Percentiles rank a stretch among this genome's conserved stretches.
Evolutionary conservation across 1,140 invertebrate genomes (phyloP).

Genomic region (Eupeodes corollae): DNA sequence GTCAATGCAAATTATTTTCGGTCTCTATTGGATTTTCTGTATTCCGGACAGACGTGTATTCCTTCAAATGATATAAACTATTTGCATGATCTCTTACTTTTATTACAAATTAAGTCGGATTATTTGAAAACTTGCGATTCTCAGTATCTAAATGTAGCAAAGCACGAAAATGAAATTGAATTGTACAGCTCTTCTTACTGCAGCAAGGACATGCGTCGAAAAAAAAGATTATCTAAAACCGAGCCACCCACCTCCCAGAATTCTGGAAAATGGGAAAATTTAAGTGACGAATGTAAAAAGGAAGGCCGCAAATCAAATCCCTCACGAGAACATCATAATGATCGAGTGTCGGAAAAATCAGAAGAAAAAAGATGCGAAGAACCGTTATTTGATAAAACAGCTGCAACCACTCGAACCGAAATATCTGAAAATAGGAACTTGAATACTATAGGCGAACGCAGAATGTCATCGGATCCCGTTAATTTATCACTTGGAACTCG

Average conservation of each 20-base stretch:
- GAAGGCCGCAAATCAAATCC: too few relatives aligned
- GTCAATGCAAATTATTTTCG: slow-evolving; percentile 62
- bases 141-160: slow-evolving; percentile 19
- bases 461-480: slow-evolving; percentile 51
- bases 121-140: slow-evolving; percentile 44
- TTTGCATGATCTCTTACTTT: slow-evolving; percentile 65
- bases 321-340: too few relatives aligned
- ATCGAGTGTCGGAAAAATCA: slow-evolving; percentile 27
- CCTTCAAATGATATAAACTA: slow-evolving; percentile 69
- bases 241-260: not conserved
- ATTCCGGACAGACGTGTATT: slow-evolving; percentile 71
- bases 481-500: slow-evolving; percentile 53
- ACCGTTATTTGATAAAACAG: not conserved
- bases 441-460: slow-evolving; percentile 9
- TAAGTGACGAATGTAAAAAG: not conserved
- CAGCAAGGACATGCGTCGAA: not conserved
- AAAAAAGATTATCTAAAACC: not conserved
- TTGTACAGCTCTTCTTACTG: not conserved
- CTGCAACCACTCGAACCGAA: too few relatives aligned
- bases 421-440: not conserved
- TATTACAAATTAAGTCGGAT: slow-evolving; percentile 72
- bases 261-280: not conserved
- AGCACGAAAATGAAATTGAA: slow-evolving; percentile 34
- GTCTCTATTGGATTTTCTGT: slow-evolving; percentile 69
- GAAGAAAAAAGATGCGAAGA: slow-evolving; percentile 9